phyloP scores from a whole-genome alignment of 2,113 vertebrate species.

The Tauraco erythrolophus region DNA sequence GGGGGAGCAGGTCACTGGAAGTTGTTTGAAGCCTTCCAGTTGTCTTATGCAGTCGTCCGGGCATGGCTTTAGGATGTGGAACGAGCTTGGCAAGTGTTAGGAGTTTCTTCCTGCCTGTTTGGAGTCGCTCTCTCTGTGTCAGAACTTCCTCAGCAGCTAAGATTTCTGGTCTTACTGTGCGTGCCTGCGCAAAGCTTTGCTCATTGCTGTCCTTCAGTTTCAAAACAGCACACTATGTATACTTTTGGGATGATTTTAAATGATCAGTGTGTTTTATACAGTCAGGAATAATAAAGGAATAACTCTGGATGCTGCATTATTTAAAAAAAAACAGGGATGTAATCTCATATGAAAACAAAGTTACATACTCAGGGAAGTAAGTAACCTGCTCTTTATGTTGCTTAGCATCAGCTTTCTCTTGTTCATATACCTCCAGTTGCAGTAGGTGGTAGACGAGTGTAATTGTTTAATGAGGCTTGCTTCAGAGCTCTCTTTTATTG shows the following conservation, averaged over 20 bases:
- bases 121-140: neutral
- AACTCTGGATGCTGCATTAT: neutral
- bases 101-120: neutral
- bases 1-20: rapidly evolving
- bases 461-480: neutral
- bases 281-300: neutral
- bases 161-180: neutral
- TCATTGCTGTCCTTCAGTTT: neutral
- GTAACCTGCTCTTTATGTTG: neutral
- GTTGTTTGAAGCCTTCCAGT: rapidly evolving
- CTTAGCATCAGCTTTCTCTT: neutral
- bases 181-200: neutral
- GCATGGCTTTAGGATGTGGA: neutral
- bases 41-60: rapidly evolving
- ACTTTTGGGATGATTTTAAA: neutral
- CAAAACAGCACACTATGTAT: rapidly evolving
- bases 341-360: neutral
- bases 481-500: neutral
- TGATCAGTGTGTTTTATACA: neutral
- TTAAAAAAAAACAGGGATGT: neutral
- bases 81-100: rapidly evolving
- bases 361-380: neutral
- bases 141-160: neutral
- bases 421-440: neutral
- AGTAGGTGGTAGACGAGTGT: neutral